Conservation (phyloP, 2,888 invertebrate genomes). For the Euplexia lucipara region DNA sequence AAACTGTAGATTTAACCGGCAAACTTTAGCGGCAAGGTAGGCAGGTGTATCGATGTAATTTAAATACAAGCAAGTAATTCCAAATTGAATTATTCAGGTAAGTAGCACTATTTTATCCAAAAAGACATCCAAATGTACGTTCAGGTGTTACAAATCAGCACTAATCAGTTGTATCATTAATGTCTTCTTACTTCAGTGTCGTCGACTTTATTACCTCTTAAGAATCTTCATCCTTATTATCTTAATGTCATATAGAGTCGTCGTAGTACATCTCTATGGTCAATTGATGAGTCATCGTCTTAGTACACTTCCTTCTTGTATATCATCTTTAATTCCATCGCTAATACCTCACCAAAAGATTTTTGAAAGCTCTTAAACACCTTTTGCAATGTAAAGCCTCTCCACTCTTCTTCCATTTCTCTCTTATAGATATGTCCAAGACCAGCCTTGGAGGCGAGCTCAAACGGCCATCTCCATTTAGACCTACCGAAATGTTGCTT, state of each 20-base stretch:
- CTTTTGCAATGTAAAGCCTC: not conserved
- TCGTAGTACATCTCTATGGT: not conserved
- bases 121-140: slow-evolving; percentile 20
- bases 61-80: slow-evolving; percentile 20
- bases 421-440: too few species aligned
- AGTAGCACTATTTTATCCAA: slow-evolving; percentile 13
- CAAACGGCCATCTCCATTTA: not conserved
- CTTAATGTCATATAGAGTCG: slow-evolving; percentile 3
- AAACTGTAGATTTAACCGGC: not conserved
- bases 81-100: slow-evolving; percentile 23
- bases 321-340: too few species aligned
- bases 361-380: not conserved
- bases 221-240: slow-evolving; percentile 33
- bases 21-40: slow-evolving; percentile 1
- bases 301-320: too few species aligned
- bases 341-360: too few species aligned
- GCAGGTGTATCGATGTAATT: slow-evolving; percentile 20
- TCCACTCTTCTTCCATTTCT: not conserved
- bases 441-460: not conserved
- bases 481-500: not conserved
- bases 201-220: slow-evolving; percentile 9
- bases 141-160: slow-evolving; percentile 22
- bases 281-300: not conserved
- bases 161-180: slow-evolving; percentile 15
- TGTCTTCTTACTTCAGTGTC: slow-evolving; percentile 4